Conservation (phyloP, 2,888 invertebrate genomes). For the Ommatoiulus sabulosus region DNA sequence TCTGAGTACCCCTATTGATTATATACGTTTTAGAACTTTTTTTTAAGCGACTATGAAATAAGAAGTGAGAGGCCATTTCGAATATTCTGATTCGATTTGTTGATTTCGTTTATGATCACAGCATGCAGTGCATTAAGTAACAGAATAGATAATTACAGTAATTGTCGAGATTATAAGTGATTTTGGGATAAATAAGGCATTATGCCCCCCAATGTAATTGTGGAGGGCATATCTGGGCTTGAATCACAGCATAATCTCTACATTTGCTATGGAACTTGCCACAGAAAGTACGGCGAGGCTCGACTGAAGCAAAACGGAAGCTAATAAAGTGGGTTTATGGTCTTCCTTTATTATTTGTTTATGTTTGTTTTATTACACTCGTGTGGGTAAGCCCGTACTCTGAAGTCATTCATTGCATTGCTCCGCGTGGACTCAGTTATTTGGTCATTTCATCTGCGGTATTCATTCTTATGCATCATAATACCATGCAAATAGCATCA, state of each 20-base stretch:
- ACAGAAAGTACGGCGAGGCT: neutral
- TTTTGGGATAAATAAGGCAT: neutral
- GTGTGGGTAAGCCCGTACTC: conserved; percentile 37
- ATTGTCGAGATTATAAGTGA: neutral
- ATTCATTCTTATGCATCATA: conserved; percentile 15
- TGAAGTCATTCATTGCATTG: conserved; percentile 42
- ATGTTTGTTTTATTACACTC: conserved; percentile 45
- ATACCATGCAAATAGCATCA: conserved; percentile 8
- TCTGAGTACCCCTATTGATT: no score
- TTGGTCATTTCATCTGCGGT: conserved; percentile 41
- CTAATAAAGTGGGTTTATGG: conserved; percentile 39
- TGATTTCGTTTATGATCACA: neutral
- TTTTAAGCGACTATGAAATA: no score
- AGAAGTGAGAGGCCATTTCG: no score
- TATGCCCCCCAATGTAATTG: neutral
- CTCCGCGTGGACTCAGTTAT: conserved; percentile 32
- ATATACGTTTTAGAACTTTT: no score
- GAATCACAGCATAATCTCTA: neutral
- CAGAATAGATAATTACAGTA: neutral
- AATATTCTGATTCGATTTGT: neutral
- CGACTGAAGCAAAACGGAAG: conserved; percentile 22
- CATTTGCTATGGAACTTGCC: neutral
- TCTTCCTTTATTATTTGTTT: conserved; percentile 41
- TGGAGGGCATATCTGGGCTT: neutral
- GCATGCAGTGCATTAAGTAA: neutral